Conservation (phyloP, 2,113 vertebrate species). For the Leucosticte australis region DNA sequence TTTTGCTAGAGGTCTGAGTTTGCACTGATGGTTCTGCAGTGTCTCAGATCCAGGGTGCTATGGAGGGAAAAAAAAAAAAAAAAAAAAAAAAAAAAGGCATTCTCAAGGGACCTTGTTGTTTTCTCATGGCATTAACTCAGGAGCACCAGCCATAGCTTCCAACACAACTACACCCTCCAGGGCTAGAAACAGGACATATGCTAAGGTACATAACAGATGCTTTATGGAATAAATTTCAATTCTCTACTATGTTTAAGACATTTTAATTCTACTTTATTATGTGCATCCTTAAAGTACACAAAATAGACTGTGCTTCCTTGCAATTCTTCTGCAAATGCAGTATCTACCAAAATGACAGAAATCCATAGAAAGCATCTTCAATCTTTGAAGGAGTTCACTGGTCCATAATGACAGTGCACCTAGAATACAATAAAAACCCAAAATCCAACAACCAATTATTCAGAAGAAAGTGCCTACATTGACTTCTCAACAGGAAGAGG, state of each 20-base stretch:
- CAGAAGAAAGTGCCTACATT: background rate
- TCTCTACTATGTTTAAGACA: background rate
- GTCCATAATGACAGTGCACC: background rate
- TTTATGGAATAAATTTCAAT: background rate
- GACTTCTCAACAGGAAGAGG: background rate
- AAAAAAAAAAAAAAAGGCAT: background rate
- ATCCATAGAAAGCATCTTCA: fast-evolving
- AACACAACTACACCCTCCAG: background rate
- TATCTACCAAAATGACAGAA: background rate
- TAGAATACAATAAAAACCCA: background rate
- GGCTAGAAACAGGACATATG: background rate
- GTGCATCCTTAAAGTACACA: background rate
- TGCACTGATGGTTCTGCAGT: background rate
- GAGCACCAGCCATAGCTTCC: background rate
- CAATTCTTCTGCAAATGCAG: background rate
- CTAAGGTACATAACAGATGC: background rate
- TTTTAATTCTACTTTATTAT: background rate
- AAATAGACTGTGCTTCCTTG: background rate
- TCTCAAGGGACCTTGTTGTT: background rate
- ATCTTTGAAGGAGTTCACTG: background rate
- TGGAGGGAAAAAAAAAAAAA: too few relatives aligned
- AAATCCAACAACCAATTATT: background rate
- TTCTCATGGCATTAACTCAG: background rate
- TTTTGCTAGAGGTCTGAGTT: background rate
- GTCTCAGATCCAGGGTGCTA: background rate